Evolutionary conservation across 1,140 invertebrate genomes (phyloP).

Genomic region (Globodera rostochiensis): DNA sequence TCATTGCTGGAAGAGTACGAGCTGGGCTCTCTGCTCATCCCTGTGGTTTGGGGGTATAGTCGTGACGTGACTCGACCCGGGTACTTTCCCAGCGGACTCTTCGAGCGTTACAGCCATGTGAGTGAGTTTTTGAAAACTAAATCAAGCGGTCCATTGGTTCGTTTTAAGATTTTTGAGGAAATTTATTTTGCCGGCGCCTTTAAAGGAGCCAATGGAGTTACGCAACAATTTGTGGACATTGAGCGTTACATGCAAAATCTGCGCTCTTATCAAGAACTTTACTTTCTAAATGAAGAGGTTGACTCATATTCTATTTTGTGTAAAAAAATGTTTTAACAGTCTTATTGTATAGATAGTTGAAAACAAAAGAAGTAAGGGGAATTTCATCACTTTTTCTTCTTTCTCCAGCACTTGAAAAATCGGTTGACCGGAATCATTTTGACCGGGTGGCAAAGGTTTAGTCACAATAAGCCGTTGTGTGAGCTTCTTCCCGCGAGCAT

Average conservation of each 20-base stretch:
- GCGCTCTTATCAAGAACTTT: conserved; percentile 50
- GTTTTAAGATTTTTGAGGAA: conserved; percentile 40
- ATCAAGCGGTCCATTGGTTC: neutral
- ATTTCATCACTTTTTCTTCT: conserved; percentile 7
- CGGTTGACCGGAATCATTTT: conserved; percentile 41
- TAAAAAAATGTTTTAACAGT: too few species aligned
- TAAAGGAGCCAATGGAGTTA: conserved; percentile 56
- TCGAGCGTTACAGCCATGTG: conserved; percentile 47
- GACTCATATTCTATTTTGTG: neutral
- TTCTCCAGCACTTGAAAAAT: conserved; percentile 39
- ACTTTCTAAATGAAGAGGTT: conserved; percentile 23
- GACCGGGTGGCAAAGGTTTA: conserved; percentile 71
- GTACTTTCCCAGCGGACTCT: conserved; percentile 52
- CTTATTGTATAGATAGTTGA: neutral
- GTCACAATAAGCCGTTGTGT: conserved; percentile 86
- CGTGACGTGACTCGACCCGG: conserved; percentile 43
- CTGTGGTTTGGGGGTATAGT: conserved; percentile 37
- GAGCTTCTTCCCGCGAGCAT: conserved; percentile 80
- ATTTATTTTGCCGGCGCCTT: conserved; percentile 53
- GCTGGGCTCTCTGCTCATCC: conserved; percentile 15
- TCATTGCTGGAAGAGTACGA: conserved; percentile 44
- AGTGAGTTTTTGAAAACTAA: neutral
- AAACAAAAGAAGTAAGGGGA: conserved; percentile 10
- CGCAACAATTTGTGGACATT: conserved; percentile 48
- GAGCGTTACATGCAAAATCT: conserved; percentile 49